These are phyloP conservation scores for Stigmatopora nigra DNA, from an alignment of 2,113 vertebrate species.

Conservation along the genomic window DNA sequence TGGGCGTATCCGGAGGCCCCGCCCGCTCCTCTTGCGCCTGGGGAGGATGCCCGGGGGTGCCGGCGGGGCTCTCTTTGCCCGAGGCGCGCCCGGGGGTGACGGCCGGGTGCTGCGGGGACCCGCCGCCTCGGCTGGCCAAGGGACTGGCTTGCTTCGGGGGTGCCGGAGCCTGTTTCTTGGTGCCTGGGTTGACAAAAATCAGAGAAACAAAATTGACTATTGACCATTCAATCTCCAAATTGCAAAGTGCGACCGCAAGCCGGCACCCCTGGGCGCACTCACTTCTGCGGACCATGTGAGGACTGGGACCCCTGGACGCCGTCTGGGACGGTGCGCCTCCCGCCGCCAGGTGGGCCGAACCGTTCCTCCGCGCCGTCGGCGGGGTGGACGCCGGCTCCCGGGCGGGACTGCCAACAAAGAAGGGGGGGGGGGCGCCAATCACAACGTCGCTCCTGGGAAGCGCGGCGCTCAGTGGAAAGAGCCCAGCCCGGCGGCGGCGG, in stretches of 20 bases:
- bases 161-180: slow-evolving; percentile 92
- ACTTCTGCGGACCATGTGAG: slow-evolving; percentile 86
- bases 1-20: slow-evolving; percentile 78
- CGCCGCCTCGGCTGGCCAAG: slow-evolving; percentile 53
- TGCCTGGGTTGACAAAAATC: slow-evolving; percentile 61
- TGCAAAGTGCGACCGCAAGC: too few species aligned
- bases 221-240: too few species aligned
- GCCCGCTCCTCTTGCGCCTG: slow-evolving; percentile 65
- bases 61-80: slow-evolving; percentile 73
- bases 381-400: slow-evolving; percentile 75
- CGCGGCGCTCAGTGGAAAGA: too few species aligned
- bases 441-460: too few species aligned
- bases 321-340: slow-evolving; percentile 59
- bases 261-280: slow-evolving; percentile 6
- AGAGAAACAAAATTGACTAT: too few species aligned
- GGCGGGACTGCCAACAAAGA: slow-evolving; percentile 58
- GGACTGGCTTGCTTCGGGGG: slow-evolving; percentile 82
- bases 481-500: too few species aligned
- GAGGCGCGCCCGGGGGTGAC: slow-evolving; percentile 70
- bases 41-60: slow-evolving; percentile 86
- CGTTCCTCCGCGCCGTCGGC: slow-evolving; percentile 71
- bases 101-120: slow-evolving; percentile 58
- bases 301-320: slow-evolving; percentile 78
- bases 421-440: slow-evolving; percentile 11
- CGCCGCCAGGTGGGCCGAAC: slow-evolving; percentile 64